phyloP scores from a whole-genome alignment of 1,140 invertebrate genomes.

The Pachypeltis micranthus region DNA sequence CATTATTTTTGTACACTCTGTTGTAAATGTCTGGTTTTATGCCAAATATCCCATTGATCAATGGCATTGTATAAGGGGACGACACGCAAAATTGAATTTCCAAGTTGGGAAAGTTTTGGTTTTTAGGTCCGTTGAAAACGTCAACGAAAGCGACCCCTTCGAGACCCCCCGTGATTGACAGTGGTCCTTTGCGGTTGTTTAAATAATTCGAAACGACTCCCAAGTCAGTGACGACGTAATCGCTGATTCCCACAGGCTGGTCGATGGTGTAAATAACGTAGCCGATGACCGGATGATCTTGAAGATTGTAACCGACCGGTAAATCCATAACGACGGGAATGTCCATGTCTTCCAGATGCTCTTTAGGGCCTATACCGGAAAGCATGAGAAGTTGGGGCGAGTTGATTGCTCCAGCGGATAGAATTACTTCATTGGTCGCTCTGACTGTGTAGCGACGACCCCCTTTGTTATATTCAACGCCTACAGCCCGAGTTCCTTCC shows the following conservation, averaged over 20 bases:
- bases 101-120: conserved; percentile 42
- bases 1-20: conserved; percentile 34
- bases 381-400: conserved; percentile 54
- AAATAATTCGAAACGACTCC: conserved; percentile 44
- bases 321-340: conserved; percentile 50
- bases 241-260: conserved; percentile 38
- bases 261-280: conserved; percentile 21
- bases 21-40: conserved; percentile 33
- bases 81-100: conserved; percentile 31
- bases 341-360: conserved; percentile 36
- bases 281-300: conserved; percentile 44
- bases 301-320: conserved; percentile 65
- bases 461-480: conserved; percentile 41
- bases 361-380: conserved; percentile 51
- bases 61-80: conserved; percentile 21
- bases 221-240: conserved; percentile 34
- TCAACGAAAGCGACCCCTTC: conserved; percentile 67
- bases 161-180: conserved; percentile 65
- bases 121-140: conserved; percentile 46
- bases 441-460: conserved; percentile 32
- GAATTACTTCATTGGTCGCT: conserved; percentile 44
- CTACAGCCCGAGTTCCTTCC: conserved; percentile 46
- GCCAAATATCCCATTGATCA: conserved; percentile 32
- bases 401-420: conserved; percentile 48
- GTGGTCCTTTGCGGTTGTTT: conserved; percentile 46